Base-by-base conservation (phyloP, 2,797 vertebrate genomes). In the Todus mexicanus region DNA sequence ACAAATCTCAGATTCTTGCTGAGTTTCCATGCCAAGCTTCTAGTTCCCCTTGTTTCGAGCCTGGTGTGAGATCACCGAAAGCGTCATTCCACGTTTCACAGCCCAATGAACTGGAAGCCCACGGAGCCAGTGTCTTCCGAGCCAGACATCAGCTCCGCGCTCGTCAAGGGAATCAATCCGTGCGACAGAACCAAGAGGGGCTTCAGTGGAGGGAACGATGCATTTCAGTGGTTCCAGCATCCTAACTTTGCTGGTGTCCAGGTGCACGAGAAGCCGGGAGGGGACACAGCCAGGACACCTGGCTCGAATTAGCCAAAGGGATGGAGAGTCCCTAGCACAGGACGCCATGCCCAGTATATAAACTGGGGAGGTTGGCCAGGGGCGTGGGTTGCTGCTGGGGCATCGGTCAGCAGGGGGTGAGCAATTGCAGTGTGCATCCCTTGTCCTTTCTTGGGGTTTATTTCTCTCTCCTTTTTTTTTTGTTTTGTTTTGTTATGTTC, bases 1-100 rank as follows among this genome's bases (percentile, higher is more conserved):
- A 19, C 2, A 7, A 35, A 20, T 71, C 25, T 43, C 53, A 51
- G 77, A 71, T 2, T 27, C 15, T 51, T 43, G 35, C 20, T 25
- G 31, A 23, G 11, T 61, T 79, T 59, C 60, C 26, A 8, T 16
- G 22, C 6, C 10, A 45, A 45, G 8, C 51, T 53, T 45, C 37
- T 38, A 5, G 9, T 68, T 63, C 81, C 21, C 38, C 0, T 2
- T n/a, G 12, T 16, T 53, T 57, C 0, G 0, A 66, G 15, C 11
- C 42, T 19, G 13, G 19, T 65, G 18, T 83, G 84, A 84, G 42
- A 47, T 37, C 21, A 65, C 37, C 50, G 51, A 9, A 78, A 17
- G 6, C 2, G 1, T 64, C 27, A 33, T 29, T 84, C 31, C 12
- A 0, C 12, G 8, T 75, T 56, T 82, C 31, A 33, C 40, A 66